These are phyloP conservation scores for Cephus nigrinus DNA, from an alignment of 2,888 invertebrate genomes.

Conservation along the genomic window DNA sequence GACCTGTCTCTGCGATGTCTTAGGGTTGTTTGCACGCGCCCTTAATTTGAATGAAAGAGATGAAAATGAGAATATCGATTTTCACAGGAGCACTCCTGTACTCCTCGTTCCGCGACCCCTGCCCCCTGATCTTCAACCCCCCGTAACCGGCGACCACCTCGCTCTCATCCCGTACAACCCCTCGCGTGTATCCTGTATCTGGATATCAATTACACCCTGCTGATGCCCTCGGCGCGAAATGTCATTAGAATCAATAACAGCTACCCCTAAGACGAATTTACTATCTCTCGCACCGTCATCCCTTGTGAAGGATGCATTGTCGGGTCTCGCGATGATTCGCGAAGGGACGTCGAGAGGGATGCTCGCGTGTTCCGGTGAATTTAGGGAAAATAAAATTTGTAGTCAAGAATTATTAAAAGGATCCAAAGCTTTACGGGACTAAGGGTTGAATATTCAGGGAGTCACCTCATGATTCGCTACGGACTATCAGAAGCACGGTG, in stretches of 20 bases:
- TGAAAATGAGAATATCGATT: constrained; percentile 12
- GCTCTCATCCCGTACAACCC: not conserved
- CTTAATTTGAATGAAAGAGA: constrained; percentile 7
- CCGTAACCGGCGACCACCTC: not conserved
- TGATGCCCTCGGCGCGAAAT: constrained; percentile 57
- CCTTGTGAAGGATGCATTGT: not conserved
- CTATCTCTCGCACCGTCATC: constrained; percentile 13
- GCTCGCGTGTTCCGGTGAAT: not conserved
- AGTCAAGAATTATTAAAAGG: not conserved
- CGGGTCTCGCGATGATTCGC: not conserved
- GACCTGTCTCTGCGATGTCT: constrained; percentile 16
- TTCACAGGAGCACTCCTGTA: not conserved
- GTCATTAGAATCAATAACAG: constrained; percentile 62
- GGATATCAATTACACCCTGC: constrained; percentile 57
- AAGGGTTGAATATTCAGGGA: not conserved
- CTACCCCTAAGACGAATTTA: constrained; percentile 7
- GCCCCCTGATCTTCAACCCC: not conserved
- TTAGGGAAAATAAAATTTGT: not conserved
- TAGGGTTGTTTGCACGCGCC: constrained; percentile 1
- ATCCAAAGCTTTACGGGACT: not conserved
- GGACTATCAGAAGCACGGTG: not conserved
- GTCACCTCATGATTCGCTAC: not conserved
- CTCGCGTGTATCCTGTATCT: constrained; percentile 30
- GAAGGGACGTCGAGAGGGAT: not conserved
- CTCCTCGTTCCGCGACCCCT: not conserved